Conservation (phyloP, 1,140 invertebrate species). For the Drosophila pandora region DNA sequence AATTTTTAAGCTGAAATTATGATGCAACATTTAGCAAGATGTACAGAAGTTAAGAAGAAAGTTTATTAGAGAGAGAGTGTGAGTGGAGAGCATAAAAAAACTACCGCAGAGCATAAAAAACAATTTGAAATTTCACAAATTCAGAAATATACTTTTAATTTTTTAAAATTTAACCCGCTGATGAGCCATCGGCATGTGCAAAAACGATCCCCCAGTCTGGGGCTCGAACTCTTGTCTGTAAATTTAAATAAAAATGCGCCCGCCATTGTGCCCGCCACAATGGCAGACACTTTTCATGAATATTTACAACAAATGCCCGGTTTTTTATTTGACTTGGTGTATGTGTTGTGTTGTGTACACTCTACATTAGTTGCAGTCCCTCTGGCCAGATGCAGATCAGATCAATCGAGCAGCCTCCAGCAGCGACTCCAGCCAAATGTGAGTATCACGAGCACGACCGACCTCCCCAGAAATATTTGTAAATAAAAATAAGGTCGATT, state of each 20-base stretch:
- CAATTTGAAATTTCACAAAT: constrained; percentile 43
- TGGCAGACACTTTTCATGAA: constrained; percentile 66
- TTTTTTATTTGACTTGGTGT: constrained; percentile 69
- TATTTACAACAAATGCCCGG: constrained; percentile 75
- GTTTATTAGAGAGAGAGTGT: constrained; percentile 14
- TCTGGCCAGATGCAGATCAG: constrained; percentile 10
- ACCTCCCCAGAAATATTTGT: constrained; percentile 9
- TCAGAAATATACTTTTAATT: constrained; percentile 22
- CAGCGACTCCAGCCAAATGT: constrained; percentile 38
- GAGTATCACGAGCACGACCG: constrained; percentile 27
- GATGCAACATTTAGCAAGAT: constrained; percentile 77
- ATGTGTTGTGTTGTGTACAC: not conserved
- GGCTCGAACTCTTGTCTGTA: constrained; percentile 55
- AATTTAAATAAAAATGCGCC: constrained; percentile 75
- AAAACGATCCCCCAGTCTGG: constrained; percentile 20
- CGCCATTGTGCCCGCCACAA: constrained; percentile 53
- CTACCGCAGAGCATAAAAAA: constrained; percentile 52
- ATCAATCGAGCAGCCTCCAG: constrained; percentile 24
- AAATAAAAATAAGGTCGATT: constrained; percentile 4
- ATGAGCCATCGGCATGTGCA: constrained; percentile 10
- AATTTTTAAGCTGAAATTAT: constrained; percentile 63
- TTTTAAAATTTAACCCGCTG: constrained; percentile 18
- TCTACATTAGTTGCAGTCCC: constrained; percentile 19
- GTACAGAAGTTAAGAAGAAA: constrained; percentile 45
- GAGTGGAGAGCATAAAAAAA: constrained; percentile 26